phyloP scores from a whole-genome alignment of 2,797 vertebrate genomes.

The Crenuchus spilurus region DNA sequence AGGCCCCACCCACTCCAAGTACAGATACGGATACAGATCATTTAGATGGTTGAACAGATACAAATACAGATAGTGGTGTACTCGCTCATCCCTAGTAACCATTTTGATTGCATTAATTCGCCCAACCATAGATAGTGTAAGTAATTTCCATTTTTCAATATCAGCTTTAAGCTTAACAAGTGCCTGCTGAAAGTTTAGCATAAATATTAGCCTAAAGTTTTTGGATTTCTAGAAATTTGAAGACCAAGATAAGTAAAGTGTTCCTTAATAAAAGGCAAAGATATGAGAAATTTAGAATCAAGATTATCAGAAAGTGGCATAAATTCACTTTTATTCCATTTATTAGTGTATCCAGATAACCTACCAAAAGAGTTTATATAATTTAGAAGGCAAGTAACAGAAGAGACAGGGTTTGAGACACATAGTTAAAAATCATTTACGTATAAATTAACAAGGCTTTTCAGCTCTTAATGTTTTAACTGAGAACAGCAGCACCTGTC shows the following conservation, averaged over 20 bases:
- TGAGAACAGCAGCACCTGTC: no score
- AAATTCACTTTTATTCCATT: constrained; percentile 6
- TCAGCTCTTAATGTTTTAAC: background rate
- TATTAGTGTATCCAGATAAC: background rate
- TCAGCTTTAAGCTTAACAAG: background rate
- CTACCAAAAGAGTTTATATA: background rate
- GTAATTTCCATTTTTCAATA: background rate
- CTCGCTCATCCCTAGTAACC: no score
- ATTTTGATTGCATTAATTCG: background rate
- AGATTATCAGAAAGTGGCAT: background rate
- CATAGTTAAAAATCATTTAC: no score
- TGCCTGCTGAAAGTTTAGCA: background rate
- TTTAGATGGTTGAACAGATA: no score
- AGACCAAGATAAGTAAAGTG: background rate
- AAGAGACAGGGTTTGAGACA: background rate
- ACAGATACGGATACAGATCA: no score
- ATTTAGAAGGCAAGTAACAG: background rate
- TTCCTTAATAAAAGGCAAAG: background rate
- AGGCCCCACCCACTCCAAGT: no score
- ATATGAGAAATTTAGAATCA: background rate
- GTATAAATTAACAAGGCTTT: background rate
- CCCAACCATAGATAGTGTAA: background rate
- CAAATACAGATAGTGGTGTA: no score
- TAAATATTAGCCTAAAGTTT: background rate
- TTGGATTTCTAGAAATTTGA: background rate